Evolutionary conservation across 2,888 invertebrate genomes (phyloP).

Genomic region (Drosophila kanekoi): DNA sequence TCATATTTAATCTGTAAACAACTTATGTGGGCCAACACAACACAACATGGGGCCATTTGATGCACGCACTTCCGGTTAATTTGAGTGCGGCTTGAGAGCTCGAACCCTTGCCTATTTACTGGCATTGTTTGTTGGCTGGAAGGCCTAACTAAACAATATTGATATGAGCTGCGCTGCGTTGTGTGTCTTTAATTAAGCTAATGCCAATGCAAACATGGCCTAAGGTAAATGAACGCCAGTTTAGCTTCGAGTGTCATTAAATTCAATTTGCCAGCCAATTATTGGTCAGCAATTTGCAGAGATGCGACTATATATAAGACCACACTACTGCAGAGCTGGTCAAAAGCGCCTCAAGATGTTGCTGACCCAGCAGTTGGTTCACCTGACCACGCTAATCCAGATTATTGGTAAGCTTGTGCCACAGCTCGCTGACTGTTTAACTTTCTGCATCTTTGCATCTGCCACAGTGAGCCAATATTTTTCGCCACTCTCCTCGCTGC

Average conservation of each 20-base stretch:
- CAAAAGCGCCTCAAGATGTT: slow-evolving; percentile 51
- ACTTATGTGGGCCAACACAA: slow-evolving; percentile 3
- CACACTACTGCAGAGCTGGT: not conserved
- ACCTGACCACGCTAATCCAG: slow-evolving; percentile 61
- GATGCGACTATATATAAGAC: slow-evolving; percentile 40
- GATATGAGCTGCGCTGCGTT: slow-evolving; percentile 36
- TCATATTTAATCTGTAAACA: slow-evolving; percentile 27
- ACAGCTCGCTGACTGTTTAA: not conserved
- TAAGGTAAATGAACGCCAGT: slow-evolving; percentile 35
- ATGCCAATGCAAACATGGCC: slow-evolving; percentile 61
- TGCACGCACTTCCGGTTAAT: slow-evolving; percentile 20
- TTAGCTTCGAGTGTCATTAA: slow-evolving; percentile 47
- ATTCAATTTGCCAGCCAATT: slow-evolving; percentile 65
- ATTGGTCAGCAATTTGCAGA: slow-evolving; percentile 40
- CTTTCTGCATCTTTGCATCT: not conserved
- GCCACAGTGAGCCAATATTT: slow-evolving; percentile 77
- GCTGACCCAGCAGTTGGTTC: slow-evolving; percentile 44
- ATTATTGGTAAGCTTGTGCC: slow-evolving; percentile 56
- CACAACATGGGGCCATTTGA: slow-evolving; percentile 1
- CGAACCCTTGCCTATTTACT: slow-evolving; percentile 36
- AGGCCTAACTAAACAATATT: slow-evolving; percentile 54
- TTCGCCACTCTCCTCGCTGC: slow-evolving; percentile 72
- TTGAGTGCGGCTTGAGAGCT: slow-evolving; percentile 11
- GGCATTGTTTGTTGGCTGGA: slow-evolving; percentile 38
- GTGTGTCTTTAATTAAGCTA: slow-evolving; percentile 72